phyloP scores from a whole-genome alignment of 2,113 vertebrate genomes.

The Myxocyprinus asiaticus region DNA sequence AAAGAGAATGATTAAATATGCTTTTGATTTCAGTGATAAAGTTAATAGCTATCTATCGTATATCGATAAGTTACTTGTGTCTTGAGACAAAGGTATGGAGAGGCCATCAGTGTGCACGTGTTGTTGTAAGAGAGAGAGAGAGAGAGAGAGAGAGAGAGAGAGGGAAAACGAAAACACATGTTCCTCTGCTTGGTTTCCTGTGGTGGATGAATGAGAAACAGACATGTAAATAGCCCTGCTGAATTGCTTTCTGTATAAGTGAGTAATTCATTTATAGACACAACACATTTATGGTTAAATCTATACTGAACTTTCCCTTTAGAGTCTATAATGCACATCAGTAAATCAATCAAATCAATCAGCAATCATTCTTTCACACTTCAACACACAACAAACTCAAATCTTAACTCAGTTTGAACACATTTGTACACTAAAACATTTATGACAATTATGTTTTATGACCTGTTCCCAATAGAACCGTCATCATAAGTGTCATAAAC shows the following conservation, averaged over 20 bases:
- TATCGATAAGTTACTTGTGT: neutral
- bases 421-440: too few species aligned
- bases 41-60: too few species aligned
- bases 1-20: too few species aligned
- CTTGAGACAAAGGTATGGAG: slow-evolving; percentile 14
- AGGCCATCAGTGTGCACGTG: slow-evolving; percentile 4
- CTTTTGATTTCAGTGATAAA: too few species aligned
- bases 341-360: neutral
- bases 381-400: too few species aligned
- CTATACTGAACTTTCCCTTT: neutral
- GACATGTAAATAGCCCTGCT: slow-evolving; percentile 22
- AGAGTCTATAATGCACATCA: neutral
- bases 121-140: neutral
- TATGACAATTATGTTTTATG: too few species aligned
- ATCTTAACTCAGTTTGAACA: too few species aligned
- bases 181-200: slow-evolving; percentile 23
- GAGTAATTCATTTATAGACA: neutral
- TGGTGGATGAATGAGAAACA: slow-evolving; percentile 33
- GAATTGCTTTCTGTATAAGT: neutral
- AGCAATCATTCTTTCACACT: neutral
- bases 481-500: too few species aligned
- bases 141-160: neutral
- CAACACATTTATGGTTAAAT: neutral
- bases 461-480: too few species aligned
- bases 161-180: slow-evolving; percentile 27